Evolutionary conservation across 2,113 vertebrate genomes (phyloP), one percentile per base, ranked within the genome.

Genomic region (Cyprinodon brontotheroides): DNA sequence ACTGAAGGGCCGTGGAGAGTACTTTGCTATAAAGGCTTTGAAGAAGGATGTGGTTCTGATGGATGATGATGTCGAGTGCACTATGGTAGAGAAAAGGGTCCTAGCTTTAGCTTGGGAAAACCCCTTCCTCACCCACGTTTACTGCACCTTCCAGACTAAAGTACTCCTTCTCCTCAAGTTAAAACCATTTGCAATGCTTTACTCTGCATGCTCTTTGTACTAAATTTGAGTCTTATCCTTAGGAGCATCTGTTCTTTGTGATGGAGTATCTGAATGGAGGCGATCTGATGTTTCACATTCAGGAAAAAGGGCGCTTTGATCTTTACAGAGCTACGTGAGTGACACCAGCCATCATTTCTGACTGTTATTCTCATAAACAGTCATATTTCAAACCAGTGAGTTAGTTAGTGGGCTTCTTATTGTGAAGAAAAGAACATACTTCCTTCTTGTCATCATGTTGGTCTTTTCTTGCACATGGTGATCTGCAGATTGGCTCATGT

Each of bases 21-120:
- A 94, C 92, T 99, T 98, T 74, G 98, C 98, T 0, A 36, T 99
- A 71, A 99, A 99, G 88, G 97, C 96, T 41, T 93, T 99, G 80
- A 99, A 99, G 88, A 99, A 99, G 83, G 98, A 99, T 0, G 98
- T 99, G n/a, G 98, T 99, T n/a, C 91, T 99, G 66, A 98, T 99
- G 76, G 97, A 99, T 8, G 98, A 99, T 4, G 98, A 99, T 0
- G 97, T 99, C 82, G 98, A 99, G 78, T 99, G 98, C 81, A 99
- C 98, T 17, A 98, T 99, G 98, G 95, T 99, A 74, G 98, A 99
- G 92, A 99, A 99, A 90, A 93, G 98, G 50, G 98, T 99, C 77
- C 93, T 99, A 0, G 96, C 97, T 0, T 92, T 99, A 50, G 97
- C 97, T 9, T 97, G 96, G 96, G 97, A 98, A 53, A 97, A 97